Evolutionary conservation across 2,113 vertebrate genomes (phyloP).

Genomic region (Pseudolaguvia tuberculata): DNA sequence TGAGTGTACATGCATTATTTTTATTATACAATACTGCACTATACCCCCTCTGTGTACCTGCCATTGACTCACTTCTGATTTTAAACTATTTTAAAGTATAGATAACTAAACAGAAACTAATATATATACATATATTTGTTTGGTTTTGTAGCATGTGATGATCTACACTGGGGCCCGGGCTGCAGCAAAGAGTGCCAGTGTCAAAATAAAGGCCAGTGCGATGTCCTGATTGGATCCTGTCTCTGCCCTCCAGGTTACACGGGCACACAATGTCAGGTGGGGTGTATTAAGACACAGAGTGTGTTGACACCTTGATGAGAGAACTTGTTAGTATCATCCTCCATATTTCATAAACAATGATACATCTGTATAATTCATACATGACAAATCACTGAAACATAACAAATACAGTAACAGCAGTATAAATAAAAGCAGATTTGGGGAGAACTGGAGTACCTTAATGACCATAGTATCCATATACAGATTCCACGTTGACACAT

Average conservation of each 20-base stretch:
- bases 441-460: too few species aligned
- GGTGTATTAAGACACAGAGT: not conserved
- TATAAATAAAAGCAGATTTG: too few species aligned
- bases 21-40: not conserved
- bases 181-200: constrained; percentile 64
- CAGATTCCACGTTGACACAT: too few species aligned
- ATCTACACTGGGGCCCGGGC: constrained; percentile 61
- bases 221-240: constrained; percentile 60
- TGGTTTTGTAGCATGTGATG: constrained; percentile 62
- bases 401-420: too few species aligned
- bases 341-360: too few species aligned
- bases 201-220: constrained; percentile 65
- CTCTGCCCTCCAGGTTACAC: constrained; percentile 59
- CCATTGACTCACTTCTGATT: not conserved
- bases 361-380: too few species aligned
- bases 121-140: not conserved
- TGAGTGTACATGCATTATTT: not conserved
- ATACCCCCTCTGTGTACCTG: not conserved
- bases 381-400: too few species aligned
- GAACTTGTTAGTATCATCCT: not conserved
- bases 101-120: not conserved
- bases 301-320: not conserved
- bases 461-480: too few species aligned
- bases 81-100: not conserved
- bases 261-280: constrained; percentile 57